Conservation (phyloP, 2,113 vertebrate genomes). For the Cisticola juncidis region DNA sequence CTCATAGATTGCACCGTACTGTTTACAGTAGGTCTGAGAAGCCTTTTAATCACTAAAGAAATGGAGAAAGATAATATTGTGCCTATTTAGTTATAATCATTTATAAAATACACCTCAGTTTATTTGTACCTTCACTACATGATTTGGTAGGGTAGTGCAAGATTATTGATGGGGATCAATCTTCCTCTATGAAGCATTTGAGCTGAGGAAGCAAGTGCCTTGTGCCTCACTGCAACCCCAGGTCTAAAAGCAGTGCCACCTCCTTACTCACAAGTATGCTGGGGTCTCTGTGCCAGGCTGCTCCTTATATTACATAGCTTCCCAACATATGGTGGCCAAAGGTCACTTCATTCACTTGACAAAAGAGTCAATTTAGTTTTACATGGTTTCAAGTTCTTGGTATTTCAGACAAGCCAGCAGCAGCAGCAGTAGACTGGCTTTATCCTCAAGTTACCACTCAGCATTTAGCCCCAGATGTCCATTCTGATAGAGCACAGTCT, state of each 20-base stretch:
- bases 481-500: background rate
- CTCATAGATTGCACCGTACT: background rate
- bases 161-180: background rate
- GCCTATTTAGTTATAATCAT: background rate
- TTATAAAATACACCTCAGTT: background rate
- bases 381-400: background rate
- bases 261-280: fast-evolving
- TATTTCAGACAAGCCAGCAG: background rate
- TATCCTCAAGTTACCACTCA: conserved; percentile 24
- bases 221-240: background rate
- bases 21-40: background rate
- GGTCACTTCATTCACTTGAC: background rate
- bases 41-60: background rate
- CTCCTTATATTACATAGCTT: background rate
- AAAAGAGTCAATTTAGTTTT: background rate
- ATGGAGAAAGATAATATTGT: background rate
- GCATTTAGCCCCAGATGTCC: conserved; percentile 16
- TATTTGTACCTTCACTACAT: background rate
- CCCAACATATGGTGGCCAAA: background rate
- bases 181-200: background rate
- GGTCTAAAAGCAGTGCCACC: background rate
- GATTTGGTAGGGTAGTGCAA: background rate
- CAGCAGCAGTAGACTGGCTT: background rate
- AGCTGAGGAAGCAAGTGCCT: background rate
- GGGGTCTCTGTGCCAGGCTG: background rate